Evolutionary conservation across 2,113 vertebrate species (phyloP).

Genomic region (Mastomys coucha): DNA sequence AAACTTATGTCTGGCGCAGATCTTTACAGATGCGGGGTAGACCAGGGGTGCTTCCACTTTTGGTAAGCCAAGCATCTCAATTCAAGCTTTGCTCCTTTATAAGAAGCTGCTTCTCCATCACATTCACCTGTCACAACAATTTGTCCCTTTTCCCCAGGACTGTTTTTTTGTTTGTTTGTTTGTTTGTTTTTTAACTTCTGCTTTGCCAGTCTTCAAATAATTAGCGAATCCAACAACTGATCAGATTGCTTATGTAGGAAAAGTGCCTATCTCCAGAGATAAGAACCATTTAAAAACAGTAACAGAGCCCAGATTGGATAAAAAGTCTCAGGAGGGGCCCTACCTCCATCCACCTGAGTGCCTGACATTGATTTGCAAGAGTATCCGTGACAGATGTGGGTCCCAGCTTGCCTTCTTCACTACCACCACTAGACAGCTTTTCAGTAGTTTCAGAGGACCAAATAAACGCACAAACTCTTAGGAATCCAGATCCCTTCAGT

Average conservation of each 20-base stretch:
- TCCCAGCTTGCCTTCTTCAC: background rate
- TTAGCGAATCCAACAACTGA: constrained; percentile 52
- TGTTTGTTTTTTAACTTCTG: background rate
- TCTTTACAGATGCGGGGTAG: background rate
- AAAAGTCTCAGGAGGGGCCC: background rate
- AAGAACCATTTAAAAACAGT: constrained; percentile 53
- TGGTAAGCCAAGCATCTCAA: constrained; percentile 75
- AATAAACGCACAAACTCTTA: background rate
- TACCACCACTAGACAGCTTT: background rate
- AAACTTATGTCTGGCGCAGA: background rate
- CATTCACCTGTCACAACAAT: background rate
- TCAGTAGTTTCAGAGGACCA: background rate
- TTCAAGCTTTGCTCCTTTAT: constrained; percentile 52
- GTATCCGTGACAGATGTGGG: background rate
- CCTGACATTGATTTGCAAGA: background rate
- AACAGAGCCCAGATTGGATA: constrained; percentile 28
- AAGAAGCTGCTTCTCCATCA: background rate
- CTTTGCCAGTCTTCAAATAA: constrained; percentile 71
- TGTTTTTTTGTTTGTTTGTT: no score
- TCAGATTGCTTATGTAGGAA: constrained; percentile 54
- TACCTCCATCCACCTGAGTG: accelerated
- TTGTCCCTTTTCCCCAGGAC: background rate
- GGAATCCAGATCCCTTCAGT: background rate
- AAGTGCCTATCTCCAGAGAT: constrained; percentile 62
- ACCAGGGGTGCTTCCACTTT: background rate